A percentile compares a stretch with the other conserved stretches of the same genome.
These are phyloP conservation scores for Saimiri boliviensis DNA, from an alignment of 2,113 vertebrate genomes.

Conservation along the genomic window DNA sequence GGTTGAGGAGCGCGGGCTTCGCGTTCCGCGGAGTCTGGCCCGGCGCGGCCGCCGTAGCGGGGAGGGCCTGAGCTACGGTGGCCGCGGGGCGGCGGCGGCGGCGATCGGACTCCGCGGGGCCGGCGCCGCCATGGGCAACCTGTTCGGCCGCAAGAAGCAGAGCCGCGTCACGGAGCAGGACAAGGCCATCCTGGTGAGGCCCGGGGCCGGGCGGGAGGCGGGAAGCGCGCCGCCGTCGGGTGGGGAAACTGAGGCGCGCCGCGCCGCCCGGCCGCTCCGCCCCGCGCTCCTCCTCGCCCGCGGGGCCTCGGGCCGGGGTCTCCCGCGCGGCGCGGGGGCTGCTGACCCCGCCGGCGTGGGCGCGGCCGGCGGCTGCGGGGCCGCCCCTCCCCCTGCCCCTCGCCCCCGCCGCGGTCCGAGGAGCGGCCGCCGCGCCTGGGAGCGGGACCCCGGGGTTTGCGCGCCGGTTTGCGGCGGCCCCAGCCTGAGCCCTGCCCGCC, in stretches of 20 bases:
- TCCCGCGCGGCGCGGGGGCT: too few relatives aligned
- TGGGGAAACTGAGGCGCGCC: neutral
- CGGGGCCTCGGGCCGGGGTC: too few relatives aligned
- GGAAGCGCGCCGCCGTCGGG: neutral
- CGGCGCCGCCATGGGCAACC: slow-evolving; percentile 91
- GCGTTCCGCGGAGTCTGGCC: neutral
- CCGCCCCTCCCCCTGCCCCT: too few relatives aligned
- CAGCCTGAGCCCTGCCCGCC: too few relatives aligned
- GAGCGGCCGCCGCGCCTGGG: too few relatives aligned
- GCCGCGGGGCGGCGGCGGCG: neutral
- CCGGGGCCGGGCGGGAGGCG: neutral
- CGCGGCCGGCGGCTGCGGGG: too few relatives aligned
- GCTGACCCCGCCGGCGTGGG: too few relatives aligned
- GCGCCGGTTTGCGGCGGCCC: too few relatives aligned
- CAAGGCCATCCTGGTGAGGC: slow-evolving; percentile 91
- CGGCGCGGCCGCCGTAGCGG: neutral
- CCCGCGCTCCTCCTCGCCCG: too few relatives aligned
- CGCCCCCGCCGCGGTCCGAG: too few relatives aligned
- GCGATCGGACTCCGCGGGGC: neutral
- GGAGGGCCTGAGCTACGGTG: neutral
- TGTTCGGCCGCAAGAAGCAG: slow-evolving; percentile 92
- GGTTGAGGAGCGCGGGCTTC: neutral
- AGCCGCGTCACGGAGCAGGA: slow-evolving; percentile 95
- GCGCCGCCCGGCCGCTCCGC: neutral
- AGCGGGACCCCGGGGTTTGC: too few relatives aligned